These are phyloP conservation scores for Cossypha heuglini DNA, from an alignment of 2,797 vertebrate species.

Conservation along the genomic window DNA sequence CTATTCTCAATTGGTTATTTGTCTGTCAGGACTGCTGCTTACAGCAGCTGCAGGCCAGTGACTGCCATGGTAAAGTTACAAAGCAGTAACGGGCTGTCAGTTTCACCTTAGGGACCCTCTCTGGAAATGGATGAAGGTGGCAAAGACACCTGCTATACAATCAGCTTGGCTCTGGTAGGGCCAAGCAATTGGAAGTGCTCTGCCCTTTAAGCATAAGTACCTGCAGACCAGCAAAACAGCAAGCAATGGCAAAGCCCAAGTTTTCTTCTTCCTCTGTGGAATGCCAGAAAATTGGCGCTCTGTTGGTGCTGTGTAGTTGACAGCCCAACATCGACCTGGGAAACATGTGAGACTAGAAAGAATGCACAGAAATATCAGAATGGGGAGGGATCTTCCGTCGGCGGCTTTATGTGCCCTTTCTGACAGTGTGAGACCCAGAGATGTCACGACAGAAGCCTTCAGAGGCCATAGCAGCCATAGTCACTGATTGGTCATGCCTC, in stretches of 20 bases:
- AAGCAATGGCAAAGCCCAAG: neutral
- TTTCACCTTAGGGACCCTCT: neutral
- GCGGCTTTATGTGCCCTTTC: neutral
- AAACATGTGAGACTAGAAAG: fast-evolving
- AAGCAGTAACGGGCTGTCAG: neutral
- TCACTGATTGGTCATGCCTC: fast-evolving
- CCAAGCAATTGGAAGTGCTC: neutral
- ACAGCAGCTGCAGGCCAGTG: neutral
- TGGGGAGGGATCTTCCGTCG: fast-evolving
- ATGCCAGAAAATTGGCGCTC: fast-evolving
- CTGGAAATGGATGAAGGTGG: neutral
- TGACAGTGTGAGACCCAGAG: neutral
- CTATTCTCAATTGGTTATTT: neutral
- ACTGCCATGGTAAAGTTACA: neutral
- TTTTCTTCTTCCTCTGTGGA: neutral
- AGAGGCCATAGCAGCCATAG: neutral
- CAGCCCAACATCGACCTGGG: neutral
- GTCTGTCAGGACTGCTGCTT: neutral
- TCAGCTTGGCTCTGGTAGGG: neutral
- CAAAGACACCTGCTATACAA: neutral
- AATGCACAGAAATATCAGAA: neutral
- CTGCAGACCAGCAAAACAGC: neutral
- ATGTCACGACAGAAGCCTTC: neutral
- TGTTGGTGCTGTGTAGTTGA: neutral
- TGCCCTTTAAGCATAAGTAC: neutral